phyloP scores from a whole-genome alignment of 2,888 invertebrate species.

The Uropetala carovei region DNA sequence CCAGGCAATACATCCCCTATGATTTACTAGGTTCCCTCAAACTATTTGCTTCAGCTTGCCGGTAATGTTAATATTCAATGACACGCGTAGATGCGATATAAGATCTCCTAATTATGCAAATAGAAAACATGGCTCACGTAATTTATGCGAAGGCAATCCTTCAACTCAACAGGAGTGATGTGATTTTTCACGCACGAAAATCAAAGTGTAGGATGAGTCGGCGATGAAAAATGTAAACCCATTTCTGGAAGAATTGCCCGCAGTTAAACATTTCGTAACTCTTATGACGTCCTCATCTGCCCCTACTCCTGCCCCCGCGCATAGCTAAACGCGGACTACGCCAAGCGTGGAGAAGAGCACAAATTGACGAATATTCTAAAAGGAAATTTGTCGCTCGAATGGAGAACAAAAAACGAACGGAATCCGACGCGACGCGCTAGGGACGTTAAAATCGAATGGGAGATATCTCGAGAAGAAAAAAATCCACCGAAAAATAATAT shows the following conservation, averaged over 20 bases:
- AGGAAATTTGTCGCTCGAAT: not conserved
- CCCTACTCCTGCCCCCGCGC: not conserved
- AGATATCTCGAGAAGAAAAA: not conserved
- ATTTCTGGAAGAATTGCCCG: not conserved
- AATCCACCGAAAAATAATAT: not conserved
- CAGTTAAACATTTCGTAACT: constrained; percentile 21
- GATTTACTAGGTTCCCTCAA: no score
- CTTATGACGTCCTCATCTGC: not conserved
- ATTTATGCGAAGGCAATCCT: not conserved
- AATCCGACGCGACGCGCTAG: not conserved
- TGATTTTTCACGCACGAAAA: not conserved
- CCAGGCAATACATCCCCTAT: no score
- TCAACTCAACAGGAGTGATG: not conserved
- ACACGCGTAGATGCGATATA: not conserved
- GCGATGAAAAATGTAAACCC: not conserved
- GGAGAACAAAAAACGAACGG: not conserved
- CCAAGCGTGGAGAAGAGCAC: not conserved
- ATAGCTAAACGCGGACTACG: not conserved
- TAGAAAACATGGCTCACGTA: not conserved
- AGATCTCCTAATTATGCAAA: constrained; percentile 13
- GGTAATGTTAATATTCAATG: not conserved
- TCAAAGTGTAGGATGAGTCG: not conserved
- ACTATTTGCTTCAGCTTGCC: not conserved
- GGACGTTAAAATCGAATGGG: not conserved
- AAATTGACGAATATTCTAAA: not conserved